Evolutionary conservation across 2,888 invertebrate genomes (phyloP), one percentile per base, ranked within the genome.

Genomic region (Lithophane semibrunnea): DNA sequence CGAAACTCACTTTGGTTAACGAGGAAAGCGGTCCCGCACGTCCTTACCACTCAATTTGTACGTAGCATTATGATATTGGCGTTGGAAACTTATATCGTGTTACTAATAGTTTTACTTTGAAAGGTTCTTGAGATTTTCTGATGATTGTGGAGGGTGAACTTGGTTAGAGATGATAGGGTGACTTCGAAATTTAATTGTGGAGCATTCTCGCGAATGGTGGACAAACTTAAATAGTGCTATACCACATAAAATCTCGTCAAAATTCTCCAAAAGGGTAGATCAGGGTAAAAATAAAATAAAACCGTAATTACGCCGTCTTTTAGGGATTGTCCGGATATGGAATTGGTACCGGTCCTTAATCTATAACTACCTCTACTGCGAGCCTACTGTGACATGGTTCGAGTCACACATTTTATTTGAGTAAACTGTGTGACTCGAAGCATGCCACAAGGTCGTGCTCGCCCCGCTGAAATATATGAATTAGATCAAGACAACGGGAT

Each of bases 1-100:
- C 84, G 90, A 90, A 91, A 91, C 88, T 87, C 88, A 91, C 91
- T 91, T 90, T 86, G 83, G 80, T 47, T 90, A 91, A 91, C 91
- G 92, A 93, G 92, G 75, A 76, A 79, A 86, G 83, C 85, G 86
- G 89, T 87, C 82, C 86, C 88, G 56, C 80, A 87, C 88, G 86
- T 84, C 77, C 37, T 63, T 56, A 64, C 71, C 72, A 84, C 89
- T 86, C 89, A 89, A 90, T 91, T 91, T 90, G 89, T 90, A 90
- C 87, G 89, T 87, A 86, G 86, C 74, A 81, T 77, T 82, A 82
- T 87, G 78, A 80, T 83, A 86, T 88, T 71, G 83, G 69, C 73
- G 79, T 86, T 84, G 24, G 71, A 68, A 88, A 86, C 79, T 86
- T 84, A 83, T 75, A 82, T 75, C 66, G 69, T 64, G 52, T 69